Base-by-base conservation (phyloP, 2,797 vertebrate species). In the Macropodus opercularis region DNA sequence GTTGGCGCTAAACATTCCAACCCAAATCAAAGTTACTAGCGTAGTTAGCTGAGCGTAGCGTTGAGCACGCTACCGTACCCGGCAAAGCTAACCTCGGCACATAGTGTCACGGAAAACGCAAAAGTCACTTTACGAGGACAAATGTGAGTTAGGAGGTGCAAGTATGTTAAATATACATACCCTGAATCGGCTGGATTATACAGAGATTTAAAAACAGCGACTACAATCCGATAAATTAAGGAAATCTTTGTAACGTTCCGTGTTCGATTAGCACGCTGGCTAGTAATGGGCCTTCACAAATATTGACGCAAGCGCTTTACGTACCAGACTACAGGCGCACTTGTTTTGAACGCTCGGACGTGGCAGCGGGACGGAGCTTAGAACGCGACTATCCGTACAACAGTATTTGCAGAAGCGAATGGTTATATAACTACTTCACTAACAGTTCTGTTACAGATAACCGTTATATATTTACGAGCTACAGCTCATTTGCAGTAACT, bases 211-310 rank as follows among this genome's bases (percentile, higher is more conserved):
- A 54, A 77, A 58, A 13, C 12, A 14, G 27, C 40, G 42, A 51
- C 12, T 19, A 27, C 26, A 6, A 9, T 14, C n/a, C 36, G 39
- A 43, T 38, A 36, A 23, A 34, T 58, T 4, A 7, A 31, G 9
- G 60, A 78, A 78, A 31, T 38, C 18, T 63, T n/a, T 46, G 22
- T 49, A 75, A 71, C 34, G 70, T 40, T 59, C 38, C 14, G 46
- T 38, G 68, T 51, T 81, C 27, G 38, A 47, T 76, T 84, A 87
- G 89, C 85, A 69, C 75, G 17, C 17, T 48, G 47, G 82, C 70
- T 84, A 77, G 48, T 56, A 46, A 49, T 39, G 42, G 85, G 84
- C 87, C 80, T 75, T 52, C 67, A 40, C 22, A 69, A 62, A 67
- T 61, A 75, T 32, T 56, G 34, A 76, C 81, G 80, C 87, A 84